A percentile compares a stretch with the other conserved stretches of the same genome.
Evolutionary conservation across 2,113 vertebrate genomes (phyloP).

Genomic region (Callithrix jacchus): DNA sequence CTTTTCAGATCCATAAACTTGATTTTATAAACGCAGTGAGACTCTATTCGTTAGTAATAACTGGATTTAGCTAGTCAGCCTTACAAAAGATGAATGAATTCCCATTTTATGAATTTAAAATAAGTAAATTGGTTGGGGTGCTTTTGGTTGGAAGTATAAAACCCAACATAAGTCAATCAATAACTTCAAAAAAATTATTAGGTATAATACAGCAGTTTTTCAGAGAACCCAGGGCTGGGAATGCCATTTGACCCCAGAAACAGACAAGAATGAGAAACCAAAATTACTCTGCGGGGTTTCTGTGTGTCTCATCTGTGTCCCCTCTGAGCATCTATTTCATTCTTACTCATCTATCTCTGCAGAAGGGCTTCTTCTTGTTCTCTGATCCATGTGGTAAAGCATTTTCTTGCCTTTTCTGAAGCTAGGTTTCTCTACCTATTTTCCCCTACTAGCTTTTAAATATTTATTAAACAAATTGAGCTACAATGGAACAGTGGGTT

Average conservation of each 20-base stretch:
- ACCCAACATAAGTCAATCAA: neutral
- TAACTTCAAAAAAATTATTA: neutral
- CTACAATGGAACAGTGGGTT: neutral
- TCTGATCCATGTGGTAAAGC: neutral
- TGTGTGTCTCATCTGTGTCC: too few species aligned
- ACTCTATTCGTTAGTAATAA: neutral
- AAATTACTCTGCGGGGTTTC: neutral
- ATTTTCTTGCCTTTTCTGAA: neutral
- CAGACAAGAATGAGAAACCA: neutral
- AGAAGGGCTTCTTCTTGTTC: neutral
- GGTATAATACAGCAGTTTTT: neutral
- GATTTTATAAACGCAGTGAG: neutral
- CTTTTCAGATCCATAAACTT: neutral
- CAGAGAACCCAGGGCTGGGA: neutral
- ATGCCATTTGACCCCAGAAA: neutral
- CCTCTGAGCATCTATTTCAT: neutral
- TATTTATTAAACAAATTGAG: neutral
- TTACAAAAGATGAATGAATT: neutral
- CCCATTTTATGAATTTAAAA: neutral
- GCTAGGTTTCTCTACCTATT: neutral
- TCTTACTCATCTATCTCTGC: neutral
- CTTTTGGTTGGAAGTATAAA: neutral
- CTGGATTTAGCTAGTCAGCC: neutral
- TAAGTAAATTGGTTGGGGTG: neutral
- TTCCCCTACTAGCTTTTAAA: neutral